Evolutionary conservation across 2,888 invertebrate genomes (phyloP), one percentile per base, ranked within the genome.

Genomic region (Limnephilus rhombicus): DNA sequence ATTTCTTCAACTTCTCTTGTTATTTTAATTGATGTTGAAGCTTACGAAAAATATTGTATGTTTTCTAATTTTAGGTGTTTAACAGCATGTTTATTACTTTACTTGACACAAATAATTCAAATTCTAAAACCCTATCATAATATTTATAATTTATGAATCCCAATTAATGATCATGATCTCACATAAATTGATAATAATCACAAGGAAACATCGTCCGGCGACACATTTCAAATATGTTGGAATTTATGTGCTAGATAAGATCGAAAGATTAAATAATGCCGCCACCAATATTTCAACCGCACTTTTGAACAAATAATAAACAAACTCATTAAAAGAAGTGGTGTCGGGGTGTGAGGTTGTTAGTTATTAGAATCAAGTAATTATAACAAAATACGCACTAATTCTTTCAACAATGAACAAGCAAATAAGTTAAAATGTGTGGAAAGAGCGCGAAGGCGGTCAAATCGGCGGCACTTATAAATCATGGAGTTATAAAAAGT

Each of bases 401-500:
- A 89, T 89, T 81, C 89, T 29, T 29, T 81, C 89, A 89, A 89
- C 89, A 89, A 89, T 89, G 45, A 31, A 31, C 37, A 89, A 37
- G 89, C 45, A 41, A 41, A 89, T 89, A 89, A 81, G 80, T 89
- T n/a, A 89, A 45, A 81, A 80, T 89, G 15, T 89, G 13, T 41
- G 80, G n/a, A 81, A 41, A 89, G 53, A 31, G 24, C 81, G 41
- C 31, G 68, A 31, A 12, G 88, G 53, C 80, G 82, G 82, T 13
- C 81, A 81, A 89, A 37, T 29, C 80, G 80, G 89, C 45, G 37
- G n/a, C 24, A 45, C 45, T 31, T 29, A 89, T 89, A 89, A 89
- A 89, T 89, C 89, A 89, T 89, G 29, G 29, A 37, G 37, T n/a
- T 29, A 89, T 45, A 81, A 92, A 92, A 90, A 90, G 83, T 87